A percentile compares a stretch with the other conserved stretches of the same genome.
These are phyloP conservation scores for Agonopterix subpropinquella DNA, from an alignment of 2,888 invertebrate species.

Conservation along the genomic window DNA sequence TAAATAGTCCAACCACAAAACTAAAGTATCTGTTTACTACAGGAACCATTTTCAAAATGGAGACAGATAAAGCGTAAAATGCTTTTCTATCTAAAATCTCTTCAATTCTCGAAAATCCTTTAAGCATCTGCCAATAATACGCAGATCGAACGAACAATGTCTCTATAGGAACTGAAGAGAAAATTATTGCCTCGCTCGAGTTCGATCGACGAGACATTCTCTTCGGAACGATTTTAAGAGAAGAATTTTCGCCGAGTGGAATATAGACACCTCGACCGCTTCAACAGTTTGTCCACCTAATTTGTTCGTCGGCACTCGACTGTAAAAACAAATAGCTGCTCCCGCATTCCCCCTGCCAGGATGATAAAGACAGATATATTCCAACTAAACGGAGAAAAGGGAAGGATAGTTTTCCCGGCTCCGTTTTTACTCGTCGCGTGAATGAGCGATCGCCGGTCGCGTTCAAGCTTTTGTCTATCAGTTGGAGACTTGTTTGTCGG, in stretches of 20 bases:
- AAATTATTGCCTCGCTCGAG: slow-evolving; percentile 62
- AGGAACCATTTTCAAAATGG: too few species aligned
- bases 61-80: not conserved
- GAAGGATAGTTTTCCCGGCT: slow-evolving; percentile 50
- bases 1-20: too few species aligned
- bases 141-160: slow-evolving; percentile 44
- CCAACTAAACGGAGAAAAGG: slow-evolving; percentile 42
- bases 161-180: slow-evolving; percentile 47
- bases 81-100: slow-evolving; percentile 24
- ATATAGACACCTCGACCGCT: slow-evolving; percentile 71
- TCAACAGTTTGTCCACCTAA: slow-evolving; percentile 75
- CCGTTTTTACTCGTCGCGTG: slow-evolving; percentile 42
- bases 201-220: slow-evolving; percentile 54
- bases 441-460: slow-evolving; percentile 65
- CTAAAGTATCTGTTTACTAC: too few species aligned
- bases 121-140: slow-evolving; percentile 49
- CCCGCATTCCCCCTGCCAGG: slow-evolving; percentile 56
- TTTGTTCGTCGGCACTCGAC: slow-evolving; percentile 71
- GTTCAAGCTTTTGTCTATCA: slow-evolving; percentile 60
- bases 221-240: slow-evolving; percentile 52
- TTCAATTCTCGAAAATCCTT: slow-evolving; percentile 40
- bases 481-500: slow-evolving; percentile 58
- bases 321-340: slow-evolving; percentile 72
- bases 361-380: slow-evolving; percentile 59
- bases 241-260: slow-evolving; percentile 61